Conservation (phyloP, 2,888 invertebrate genomes). For the Cyclophora punctaria region DNA sequence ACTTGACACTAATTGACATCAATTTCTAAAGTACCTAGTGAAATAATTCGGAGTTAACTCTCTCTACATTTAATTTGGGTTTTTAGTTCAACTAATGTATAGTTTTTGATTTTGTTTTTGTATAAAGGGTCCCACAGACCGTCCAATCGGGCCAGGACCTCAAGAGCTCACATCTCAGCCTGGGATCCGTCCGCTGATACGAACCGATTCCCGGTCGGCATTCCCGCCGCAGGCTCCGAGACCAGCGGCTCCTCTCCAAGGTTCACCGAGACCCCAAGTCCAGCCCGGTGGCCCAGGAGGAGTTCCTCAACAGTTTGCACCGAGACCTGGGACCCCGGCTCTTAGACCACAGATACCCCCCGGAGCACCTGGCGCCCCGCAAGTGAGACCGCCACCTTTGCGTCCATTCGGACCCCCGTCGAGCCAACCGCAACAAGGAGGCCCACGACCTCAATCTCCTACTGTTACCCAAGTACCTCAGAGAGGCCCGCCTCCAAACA, state of each 20-base stretch:
- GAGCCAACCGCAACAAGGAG: constrained; percentile 49
- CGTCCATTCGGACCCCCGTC: constrained; percentile 58
- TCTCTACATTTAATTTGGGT: no score
- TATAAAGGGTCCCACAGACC: constrained; percentile 56
- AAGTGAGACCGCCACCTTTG: constrained; percentile 42
- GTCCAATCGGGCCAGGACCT: constrained; percentile 42
- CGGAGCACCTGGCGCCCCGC: constrained; percentile 40
- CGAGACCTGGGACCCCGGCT: constrained; percentile 45
- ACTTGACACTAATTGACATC: no score
- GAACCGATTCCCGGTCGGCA: constrained; percentile 57
- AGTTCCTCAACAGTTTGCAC: constrained; percentile 44
- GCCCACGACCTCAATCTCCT: constrained; percentile 48
- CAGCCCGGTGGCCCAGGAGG: constrained; percentile 63
- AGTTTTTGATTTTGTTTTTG: constrained; percentile 21
- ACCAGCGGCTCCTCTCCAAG: constrained; percentile 38
- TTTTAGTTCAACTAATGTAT: neutral
- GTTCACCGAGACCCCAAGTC: constrained; percentile 55
- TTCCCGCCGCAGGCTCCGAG: constrained; percentile 47
- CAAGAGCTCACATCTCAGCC: constrained; percentile 40
- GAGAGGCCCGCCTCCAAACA: constrained; percentile 65
- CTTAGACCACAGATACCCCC: constrained; percentile 44
- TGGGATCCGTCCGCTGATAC: constrained; percentile 49
- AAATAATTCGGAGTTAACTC: no score
- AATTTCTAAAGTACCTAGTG: no score
- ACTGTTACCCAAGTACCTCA: constrained; percentile 43